Base-by-base conservation (phyloP, 2,888 invertebrate species). In the Frankliniella fusca region DNA sequence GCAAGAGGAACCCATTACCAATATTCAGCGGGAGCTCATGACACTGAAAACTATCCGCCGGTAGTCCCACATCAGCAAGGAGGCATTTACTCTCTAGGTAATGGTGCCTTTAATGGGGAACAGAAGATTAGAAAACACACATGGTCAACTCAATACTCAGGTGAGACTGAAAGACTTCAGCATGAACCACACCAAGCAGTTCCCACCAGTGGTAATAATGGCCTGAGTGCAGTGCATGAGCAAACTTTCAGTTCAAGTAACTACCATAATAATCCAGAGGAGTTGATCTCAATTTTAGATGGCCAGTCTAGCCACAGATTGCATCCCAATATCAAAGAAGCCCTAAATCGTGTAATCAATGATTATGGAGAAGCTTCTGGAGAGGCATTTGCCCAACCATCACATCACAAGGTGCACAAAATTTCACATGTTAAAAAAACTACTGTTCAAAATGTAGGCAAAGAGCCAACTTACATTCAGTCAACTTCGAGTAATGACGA, bases 91-190 rank as follows among this genome's bases (percentile, higher is more conserved):
- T 38, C 38, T 5, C 38, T 38, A 3, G 38, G 38, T 38, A 38
- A 76, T 76, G 70, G 70, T 27, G 27, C 12, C 9, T 12, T 10
- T 11, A 9, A 76, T 76, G 70, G 70, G 12, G 70, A 12, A 12
- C n/a, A 76, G 27, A 76, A 76, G 27, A 27, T 76, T 23, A 76
- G 10, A 27, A 76, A 76, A 27, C 70, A 76, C 70, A 76, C 70
- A 5, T 76, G 70, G 70, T 27, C 70, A 27, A 27, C 70, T 3
- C 70, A 76, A 8, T 27, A 76, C 70, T 23, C 27, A 23, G 38
- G 38, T 38, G 5, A 38, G 38, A 38, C 38, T 38, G 38, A 5
- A 38, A 38, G 38, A 38, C 38, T 38, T 38, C 38, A 38, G 38
- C 3, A 38, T 38, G 38, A 38, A 38, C 38, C 38, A 38, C 38